Evolutionary conservation across 2,797 vertebrate species (phyloP).

Genomic region (Catostomus latipinnis): DNA sequence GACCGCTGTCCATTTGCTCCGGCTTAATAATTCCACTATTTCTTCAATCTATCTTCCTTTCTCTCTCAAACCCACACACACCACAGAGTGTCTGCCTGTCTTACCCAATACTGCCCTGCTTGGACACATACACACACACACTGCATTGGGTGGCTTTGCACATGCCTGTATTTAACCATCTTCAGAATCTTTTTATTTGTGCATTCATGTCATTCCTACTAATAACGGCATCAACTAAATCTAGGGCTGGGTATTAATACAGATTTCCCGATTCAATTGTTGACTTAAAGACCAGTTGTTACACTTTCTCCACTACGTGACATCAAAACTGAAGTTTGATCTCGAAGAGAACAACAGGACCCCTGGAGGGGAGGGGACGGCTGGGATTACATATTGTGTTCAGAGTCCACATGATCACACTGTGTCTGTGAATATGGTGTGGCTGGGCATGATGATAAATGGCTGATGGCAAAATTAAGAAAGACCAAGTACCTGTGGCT

Average conservation of each 20-base stretch:
- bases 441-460: not conserved
- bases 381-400: constrained; percentile 46
- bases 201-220: not conserved
- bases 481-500: constrained; percentile 10
- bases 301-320: not conserved
- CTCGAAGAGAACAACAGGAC: constrained; percentile 12
- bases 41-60: constrained; percentile 1
- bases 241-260: too few species aligned
- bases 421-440: constrained; percentile 1
- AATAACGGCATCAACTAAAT: too few species aligned
- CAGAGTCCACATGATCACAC: constrained; percentile 27
- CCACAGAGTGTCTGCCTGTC: constrained; percentile 10
- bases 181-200: not conserved
- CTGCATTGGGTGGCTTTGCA: not conserved
- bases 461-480: constrained; percentile 4
- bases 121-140: too few species aligned
- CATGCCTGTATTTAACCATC: not conserved
- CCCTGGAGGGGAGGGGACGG: not conserved
- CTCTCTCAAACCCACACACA: constrained; percentile 7
- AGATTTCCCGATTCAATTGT: too few species aligned
- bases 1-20: constrained; percentile 74
- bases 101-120: too few species aligned
- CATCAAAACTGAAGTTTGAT: constrained; percentile 16
- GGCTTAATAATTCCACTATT: constrained; percentile 36
- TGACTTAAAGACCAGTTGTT: not conserved